Percentiles rank a stretch among this genome's conserved stretches.
Evolutionary conservation across 2,888 invertebrate genomes (phyloP).

Genomic region (Nineta flava): DNA sequence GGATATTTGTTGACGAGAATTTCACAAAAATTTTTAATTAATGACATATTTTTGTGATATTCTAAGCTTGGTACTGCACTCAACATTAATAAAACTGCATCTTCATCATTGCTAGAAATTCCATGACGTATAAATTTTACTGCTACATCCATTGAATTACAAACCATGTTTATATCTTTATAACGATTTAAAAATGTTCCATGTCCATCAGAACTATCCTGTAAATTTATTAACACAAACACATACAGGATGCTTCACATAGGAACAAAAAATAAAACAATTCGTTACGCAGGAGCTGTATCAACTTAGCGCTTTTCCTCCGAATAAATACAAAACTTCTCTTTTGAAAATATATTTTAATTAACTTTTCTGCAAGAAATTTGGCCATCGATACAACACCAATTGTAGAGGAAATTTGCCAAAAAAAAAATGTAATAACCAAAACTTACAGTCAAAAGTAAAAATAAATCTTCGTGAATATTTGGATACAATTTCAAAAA

Average conservation of each 20-base stretch:
- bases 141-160: conserved; percentile 30
- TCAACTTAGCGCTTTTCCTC: no score
- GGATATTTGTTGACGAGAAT: conserved; percentile 25
- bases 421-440: no score
- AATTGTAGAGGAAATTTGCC: no score
- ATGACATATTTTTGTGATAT: conserved; percentile 37
- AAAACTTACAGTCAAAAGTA: neutral
- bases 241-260: conserved; percentile 6
- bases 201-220: neutral
- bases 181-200: conserved; percentile 22
- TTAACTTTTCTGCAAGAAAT: no score
- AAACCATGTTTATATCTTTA: conserved; percentile 26
- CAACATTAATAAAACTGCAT: conserved; percentile 31
- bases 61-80: conserved; percentile 38
- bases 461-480: conserved; percentile 24
- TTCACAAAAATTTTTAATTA: conserved; percentile 31
- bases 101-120: conserved; percentile 17
- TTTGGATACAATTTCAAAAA: conserved; percentile 29
- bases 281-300: no score
- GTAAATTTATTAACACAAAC: no score
- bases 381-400: no score
- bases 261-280: no score
- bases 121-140: conserved; percentile 27
- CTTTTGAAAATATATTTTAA: no score
- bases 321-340: no score